phyloP scores from a whole-genome alignment of 2,888 invertebrate species.

The Acrobasis repandana region DNA sequence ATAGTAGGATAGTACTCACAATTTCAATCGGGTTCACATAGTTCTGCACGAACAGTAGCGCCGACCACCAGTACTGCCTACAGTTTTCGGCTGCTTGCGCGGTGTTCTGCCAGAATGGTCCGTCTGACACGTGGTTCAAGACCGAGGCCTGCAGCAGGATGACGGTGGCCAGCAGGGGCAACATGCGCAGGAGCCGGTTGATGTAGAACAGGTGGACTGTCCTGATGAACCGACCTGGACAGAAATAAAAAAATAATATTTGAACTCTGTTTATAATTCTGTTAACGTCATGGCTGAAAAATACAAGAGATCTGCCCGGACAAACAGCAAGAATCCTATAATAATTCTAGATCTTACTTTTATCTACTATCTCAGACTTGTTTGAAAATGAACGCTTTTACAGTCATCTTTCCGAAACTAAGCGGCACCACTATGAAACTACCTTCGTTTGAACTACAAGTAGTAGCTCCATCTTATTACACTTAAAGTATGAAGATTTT shows the following conservation, averaged over 20 bases:
- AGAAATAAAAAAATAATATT: slow-evolving; percentile 10
- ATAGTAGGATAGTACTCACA: slow-evolving; percentile 36
- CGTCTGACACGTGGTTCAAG: slow-evolving; percentile 51
- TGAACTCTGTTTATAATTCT: no score
- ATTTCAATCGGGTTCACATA: slow-evolving; percentile 54
- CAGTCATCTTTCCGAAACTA: no score
- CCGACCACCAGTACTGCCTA: slow-evolving; percentile 72
- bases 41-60: slow-evolving; percentile 75
- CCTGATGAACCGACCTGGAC: slow-evolving; percentile 52
- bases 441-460: no score
- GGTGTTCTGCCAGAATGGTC: slow-evolving; percentile 68
- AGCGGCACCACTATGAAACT: no score
- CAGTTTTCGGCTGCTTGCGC: slow-evolving; percentile 57
- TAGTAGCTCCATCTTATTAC: no score
- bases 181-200: slow-evolving; percentile 54
- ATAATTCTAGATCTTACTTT: no score
- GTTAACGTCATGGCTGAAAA: no score
- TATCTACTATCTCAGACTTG: no score
- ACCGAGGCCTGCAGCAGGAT: slow-evolving; percentile 52
- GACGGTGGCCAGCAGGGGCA: slow-evolving; percentile 52
- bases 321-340: no score
- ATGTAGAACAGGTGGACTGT: slow-evolving; percentile 51
- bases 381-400: no score
- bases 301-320: no score
- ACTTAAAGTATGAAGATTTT: no score